Evolutionary conservation across 2,888 invertebrate species (phyloP), one percentile per base, ranked within the genome.

Genomic region (Bembecia ichneumoniformis): DNA sequence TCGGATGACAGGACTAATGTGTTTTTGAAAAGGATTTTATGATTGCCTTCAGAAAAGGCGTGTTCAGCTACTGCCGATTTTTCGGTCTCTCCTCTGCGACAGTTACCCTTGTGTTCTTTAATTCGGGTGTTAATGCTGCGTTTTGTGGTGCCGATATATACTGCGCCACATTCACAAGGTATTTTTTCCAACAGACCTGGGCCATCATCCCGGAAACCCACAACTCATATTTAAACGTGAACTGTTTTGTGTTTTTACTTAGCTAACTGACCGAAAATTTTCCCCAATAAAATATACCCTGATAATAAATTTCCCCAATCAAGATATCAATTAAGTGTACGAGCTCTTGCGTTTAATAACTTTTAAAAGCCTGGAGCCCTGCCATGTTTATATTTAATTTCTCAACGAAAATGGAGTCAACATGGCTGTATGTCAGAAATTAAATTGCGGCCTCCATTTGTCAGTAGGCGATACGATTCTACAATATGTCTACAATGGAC

Each of bases 391-490:
- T 70, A 67, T 72, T 73, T 70, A 72, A 74, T 75, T 71, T 72
- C 66, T 62, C 60, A 57, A 60, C 67, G 66, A 62, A 67, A 74
- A 70, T 69, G 64, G 58, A 71, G 72, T 71, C 63, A 66, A 70
- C 68, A 74, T 65, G 52, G 59, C 67, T 66, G 66, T 71, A 72
- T 71, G 73, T 67, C 72, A 66, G 69, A 72, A 74, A 75, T 77
- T 75, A 77, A 28, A 76, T 77, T 75, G 71, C 71, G 71, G 64
- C 71, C 66, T 68, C 70, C 73, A 70, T 71, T 74, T 72, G 73
- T 72, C 73, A 70, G 69, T 68, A 58, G 55, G 67, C 64, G 63
- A 67, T 72, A 72, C 64, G 65, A 69, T 58, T 60, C 60, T 55
- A 52, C 28, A 14, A 13, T 40, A 14, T 28, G 28, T 28, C 28